phyloP scores from a whole-genome alignment of 2,797 vertebrate genomes.

The Garrulus glandarius region DNA sequence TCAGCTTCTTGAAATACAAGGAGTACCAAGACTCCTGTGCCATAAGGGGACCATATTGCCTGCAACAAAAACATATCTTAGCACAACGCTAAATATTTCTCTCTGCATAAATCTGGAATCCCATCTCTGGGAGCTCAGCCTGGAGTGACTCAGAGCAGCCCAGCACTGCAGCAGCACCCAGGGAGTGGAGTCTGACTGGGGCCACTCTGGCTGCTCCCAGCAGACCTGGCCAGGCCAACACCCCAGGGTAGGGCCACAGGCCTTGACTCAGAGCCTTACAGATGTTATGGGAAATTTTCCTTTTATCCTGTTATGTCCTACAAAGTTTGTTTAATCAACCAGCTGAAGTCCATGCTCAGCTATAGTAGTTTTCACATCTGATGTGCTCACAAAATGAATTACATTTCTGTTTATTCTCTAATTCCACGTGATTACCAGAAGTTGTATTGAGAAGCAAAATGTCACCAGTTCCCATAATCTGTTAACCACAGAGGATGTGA shows the following conservation, averaged over 20 bases:
- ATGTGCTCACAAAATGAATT: not conserved
- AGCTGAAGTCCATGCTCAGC: not conserved
- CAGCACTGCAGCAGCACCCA: accelerated
- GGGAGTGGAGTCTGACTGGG: accelerated
- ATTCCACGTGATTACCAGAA: not conserved
- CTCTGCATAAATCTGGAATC: constrained; percentile 51
- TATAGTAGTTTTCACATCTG: not conserved
- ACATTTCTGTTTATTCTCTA: not conserved
- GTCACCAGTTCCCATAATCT: not conserved
- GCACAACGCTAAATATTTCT: constrained; percentile 57
- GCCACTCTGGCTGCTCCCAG: accelerated
- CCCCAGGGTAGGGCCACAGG: not conserved
- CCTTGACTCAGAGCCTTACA: not conserved
- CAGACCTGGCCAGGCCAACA: not conserved
- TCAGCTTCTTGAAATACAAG: constrained; percentile 23
- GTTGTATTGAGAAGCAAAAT: not conserved
- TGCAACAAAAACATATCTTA: constrained; percentile 52
- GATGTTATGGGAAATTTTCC: not conserved
- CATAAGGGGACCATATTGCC: constrained; percentile 56
- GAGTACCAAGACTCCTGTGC: constrained; percentile 28
- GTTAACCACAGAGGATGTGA: not conserved
- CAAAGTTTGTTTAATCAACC: not conserved
- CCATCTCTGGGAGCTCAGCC: not conserved
- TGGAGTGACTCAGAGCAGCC: not conserved
- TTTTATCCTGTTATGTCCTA: accelerated